A percentile compares a stretch with the other conserved stretches of the same genome.
Evolutionary conservation across 2,797 vertebrate species (phyloP).

Genomic region (Sebastes ruberrimus): DNA sequence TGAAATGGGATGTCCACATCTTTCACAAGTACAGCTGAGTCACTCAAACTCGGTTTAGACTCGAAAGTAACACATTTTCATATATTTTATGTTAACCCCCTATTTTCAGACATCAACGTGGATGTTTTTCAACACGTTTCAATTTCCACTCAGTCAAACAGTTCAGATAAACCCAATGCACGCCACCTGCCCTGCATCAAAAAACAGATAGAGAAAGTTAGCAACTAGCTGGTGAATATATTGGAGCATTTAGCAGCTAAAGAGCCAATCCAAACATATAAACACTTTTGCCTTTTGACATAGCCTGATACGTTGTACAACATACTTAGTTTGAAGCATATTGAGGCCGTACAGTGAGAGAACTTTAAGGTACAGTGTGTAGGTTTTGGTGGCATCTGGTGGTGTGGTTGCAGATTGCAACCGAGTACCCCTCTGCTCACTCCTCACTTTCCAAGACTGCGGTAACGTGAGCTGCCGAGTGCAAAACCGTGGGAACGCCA

Average conservation of each 20-base stretch:
- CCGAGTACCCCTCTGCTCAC: no score
- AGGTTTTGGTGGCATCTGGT: no score
- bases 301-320: not conserved
- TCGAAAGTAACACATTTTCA: not conserved
- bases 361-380: no score
- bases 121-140: not conserved
- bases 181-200: not conserved
- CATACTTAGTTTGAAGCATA: not conserved
- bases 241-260: not conserved
- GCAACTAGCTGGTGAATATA: no score
- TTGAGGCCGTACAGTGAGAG: not conserved
- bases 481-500: no score
- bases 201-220: not conserved
- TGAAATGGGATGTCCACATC: constrained; percentile 29
- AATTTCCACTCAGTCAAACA: no score
- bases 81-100: not conserved
- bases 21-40: constrained; percentile 48
- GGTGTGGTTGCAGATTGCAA: no score
- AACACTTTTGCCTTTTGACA: not conserved
- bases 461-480: no score
- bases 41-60: constrained; percentile 11
- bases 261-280: not conserved
- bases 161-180: not conserved
- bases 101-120: not conserved
- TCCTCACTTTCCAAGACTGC: no score